A percentile compares a stretch with the other conserved stretches of the same genome.
These are phyloP conservation scores for Metridium senile DNA, from an alignment of 92 coral and sea anemone species.

Conservation along the genomic window DNA sequence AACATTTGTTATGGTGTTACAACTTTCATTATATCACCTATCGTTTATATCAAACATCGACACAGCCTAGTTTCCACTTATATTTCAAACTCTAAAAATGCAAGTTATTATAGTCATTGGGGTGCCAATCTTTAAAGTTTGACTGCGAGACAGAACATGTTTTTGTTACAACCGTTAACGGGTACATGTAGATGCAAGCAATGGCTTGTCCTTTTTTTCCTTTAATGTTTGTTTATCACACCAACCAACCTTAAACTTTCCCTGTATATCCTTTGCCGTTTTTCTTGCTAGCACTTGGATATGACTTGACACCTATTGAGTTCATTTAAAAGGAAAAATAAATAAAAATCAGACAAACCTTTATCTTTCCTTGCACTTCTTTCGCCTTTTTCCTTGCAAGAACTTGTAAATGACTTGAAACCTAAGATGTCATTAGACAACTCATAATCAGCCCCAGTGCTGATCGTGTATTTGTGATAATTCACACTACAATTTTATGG, in stretches of 20 bases:
- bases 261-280: constrained; percentile 86
- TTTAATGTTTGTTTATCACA: not conserved
- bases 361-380: constrained; percentile 95
- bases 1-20: too few species aligned
- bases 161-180: too few species aligned
- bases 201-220: not conserved
- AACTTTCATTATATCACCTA: too few species aligned
- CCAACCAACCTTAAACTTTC: constrained; percentile 83
- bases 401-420: constrained; percentile 92
- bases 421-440: constrained; percentile 53
- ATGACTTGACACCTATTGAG: constrained; percentile 88
- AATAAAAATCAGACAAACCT: constrained; percentile 78
- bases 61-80: too few species aligned
- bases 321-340: constrained; percentile 33
- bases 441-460: constrained; percentile 10
- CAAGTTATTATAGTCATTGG: too few species aligned
- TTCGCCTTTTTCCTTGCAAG: constrained; percentile 97
- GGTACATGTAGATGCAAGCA: too few species aligned
- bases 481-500: too few species aligned
- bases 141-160: too few species aligned
- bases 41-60: too few species aligned
- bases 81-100: too few species aligned
- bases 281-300: constrained; percentile 90
- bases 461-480: not conserved
- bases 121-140: too few species aligned